Conservation (phyloP, 1,140 invertebrate genomes). For the Leucophenga varia region DNA sequence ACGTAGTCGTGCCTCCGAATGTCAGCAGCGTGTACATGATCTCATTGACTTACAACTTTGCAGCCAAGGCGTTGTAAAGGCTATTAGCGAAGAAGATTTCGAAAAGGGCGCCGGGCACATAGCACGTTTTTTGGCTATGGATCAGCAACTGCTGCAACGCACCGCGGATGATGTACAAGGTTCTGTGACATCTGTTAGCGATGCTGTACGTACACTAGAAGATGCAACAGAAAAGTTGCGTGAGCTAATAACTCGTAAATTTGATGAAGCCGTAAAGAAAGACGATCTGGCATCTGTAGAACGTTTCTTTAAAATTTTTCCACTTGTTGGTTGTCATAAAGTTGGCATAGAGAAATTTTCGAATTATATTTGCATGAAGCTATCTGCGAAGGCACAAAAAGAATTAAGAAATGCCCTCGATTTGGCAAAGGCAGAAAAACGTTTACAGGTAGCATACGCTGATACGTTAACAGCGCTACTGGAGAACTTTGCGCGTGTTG, state of each 20-base stretch:
- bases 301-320: slow-evolving; percentile 98
- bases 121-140: slow-evolving; percentile 92
- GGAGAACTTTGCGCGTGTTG: slow-evolving; percentile 83
- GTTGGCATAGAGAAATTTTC: slow-evolving; percentile 91
- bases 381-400: slow-evolving; percentile 73
- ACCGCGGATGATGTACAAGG: slow-evolving; percentile 75
- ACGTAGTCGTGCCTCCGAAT: slow-evolving; percentile 89
- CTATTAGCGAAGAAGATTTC: slow-evolving; percentile 87
- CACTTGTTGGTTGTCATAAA: slow-evolving; percentile 87
- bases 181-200: slow-evolving; percentile 48
- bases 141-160: slow-evolving; percentile 81
- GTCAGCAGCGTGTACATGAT: slow-evolving; percentile 93
- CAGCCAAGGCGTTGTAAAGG: slow-evolving; percentile 91
- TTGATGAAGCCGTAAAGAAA: slow-evolving; percentile 88
- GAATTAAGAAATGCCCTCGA: slow-evolving; percentile 68
- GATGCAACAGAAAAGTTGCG: slow-evolving; percentile 72
- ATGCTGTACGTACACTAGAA: slow-evolving; percentile 77
- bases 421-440: slow-evolving; percentile 68
- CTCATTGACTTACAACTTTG: slow-evolving; percentile 94
- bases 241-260: slow-evolving; percentile 74
- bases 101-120: slow-evolving; percentile 94
- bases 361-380: slow-evolving; percentile 83
- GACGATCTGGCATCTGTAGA: slow-evolving; percentile 92
- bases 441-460: slow-evolving; percentile 75
- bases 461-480: slow-evolving; percentile 83